phyloP scores from a whole-genome alignment of 2,888 invertebrate species.

The Sarcophaga carnaria region DNA sequence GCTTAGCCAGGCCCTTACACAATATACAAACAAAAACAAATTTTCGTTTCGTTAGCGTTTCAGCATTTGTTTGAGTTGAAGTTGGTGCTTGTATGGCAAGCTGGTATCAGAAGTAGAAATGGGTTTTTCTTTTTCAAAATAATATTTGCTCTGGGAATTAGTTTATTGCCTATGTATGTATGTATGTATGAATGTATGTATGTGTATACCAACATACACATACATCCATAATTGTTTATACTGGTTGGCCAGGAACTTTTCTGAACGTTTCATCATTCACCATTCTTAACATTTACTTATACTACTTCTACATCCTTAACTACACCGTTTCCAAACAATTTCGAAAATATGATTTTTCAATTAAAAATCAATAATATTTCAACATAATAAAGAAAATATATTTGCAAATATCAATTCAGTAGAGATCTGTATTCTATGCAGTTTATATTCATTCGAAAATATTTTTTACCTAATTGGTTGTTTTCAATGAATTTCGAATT shows the following conservation, averaged over 20 bases:
- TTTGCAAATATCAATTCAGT: too few relatives aligned
- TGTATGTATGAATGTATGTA: neutral
- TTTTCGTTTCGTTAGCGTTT: neutral
- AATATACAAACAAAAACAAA: conserved; percentile 14
- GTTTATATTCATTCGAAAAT: too few relatives aligned
- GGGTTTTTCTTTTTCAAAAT: conserved; percentile 14
- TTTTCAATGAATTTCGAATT: too few relatives aligned
- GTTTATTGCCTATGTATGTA: conserved; percentile 16
- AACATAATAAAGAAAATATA: too few relatives aligned
- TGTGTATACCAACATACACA: neutral
- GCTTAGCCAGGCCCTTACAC: conserved; percentile 28
- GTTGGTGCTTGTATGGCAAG: neutral
- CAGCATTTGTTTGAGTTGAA: neutral
- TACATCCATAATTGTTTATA: neutral
- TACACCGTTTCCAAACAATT: neutral
- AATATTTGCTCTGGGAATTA: conserved; percentile 34
- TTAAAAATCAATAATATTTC: too few relatives aligned
- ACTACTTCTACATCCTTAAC: neutral
- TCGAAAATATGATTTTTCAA: too few relatives aligned
- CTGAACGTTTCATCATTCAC: neutral
- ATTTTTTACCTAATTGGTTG: too few relatives aligned
- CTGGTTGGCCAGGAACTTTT: neutral
- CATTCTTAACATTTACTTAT: too few relatives aligned
- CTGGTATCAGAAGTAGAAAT: neutral
- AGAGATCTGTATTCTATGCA: too few relatives aligned